Percentiles rank a stretch among this genome's conserved stretches.
phyloP scores from a whole-genome alignment of 1,140 invertebrate species.

The Cotesia typhae region DNA sequence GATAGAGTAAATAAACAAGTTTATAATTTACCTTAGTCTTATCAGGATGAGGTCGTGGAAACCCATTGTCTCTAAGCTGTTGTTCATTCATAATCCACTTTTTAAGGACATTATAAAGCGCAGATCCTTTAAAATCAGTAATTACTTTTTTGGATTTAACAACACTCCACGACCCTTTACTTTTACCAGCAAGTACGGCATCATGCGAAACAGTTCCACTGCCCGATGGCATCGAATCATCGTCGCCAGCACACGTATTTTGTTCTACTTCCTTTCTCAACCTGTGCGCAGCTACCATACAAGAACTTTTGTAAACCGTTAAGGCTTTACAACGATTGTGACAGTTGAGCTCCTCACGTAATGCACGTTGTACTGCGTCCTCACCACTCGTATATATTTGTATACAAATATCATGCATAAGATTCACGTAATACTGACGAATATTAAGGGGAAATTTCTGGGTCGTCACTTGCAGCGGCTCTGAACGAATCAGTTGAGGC shows the following conservation, averaged over 20 bases:
- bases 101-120: slow-evolving; percentile 52
- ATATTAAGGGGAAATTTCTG: slow-evolving; percentile 86
- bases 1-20: background rate
- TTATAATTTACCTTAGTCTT: slow-evolving; percentile 48
- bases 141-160: slow-evolving; percentile 65
- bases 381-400: slow-evolving; percentile 76
- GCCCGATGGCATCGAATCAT: slow-evolving; percentile 46
- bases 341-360: slow-evolving; percentile 80
- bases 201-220: slow-evolving; percentile 70
- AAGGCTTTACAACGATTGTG: slow-evolving; percentile 81
- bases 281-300: slow-evolving; percentile 80
- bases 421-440: slow-evolving; percentile 84
- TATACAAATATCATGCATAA: slow-evolving; percentile 86
- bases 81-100: slow-evolving; percentile 77
- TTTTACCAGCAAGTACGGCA: slow-evolving; percentile 72
- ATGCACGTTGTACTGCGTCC: slow-evolving; percentile 72
- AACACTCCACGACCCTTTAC: slow-evolving; percentile 78
- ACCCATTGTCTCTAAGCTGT: slow-evolving; percentile 85
- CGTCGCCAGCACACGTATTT: slow-evolving; percentile 62
- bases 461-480: slow-evolving; percentile 75
- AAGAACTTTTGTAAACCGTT: slow-evolving; percentile 85
- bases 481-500: slow-evolving; percentile 64
- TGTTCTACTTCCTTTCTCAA: slow-evolving; percentile 73
- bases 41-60: slow-evolving; percentile 75
- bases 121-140: slow-evolving; percentile 64